Base-by-base conservation (phyloP, 1,140 invertebrate species). In the Sweltsa coloradensis region DNA sequence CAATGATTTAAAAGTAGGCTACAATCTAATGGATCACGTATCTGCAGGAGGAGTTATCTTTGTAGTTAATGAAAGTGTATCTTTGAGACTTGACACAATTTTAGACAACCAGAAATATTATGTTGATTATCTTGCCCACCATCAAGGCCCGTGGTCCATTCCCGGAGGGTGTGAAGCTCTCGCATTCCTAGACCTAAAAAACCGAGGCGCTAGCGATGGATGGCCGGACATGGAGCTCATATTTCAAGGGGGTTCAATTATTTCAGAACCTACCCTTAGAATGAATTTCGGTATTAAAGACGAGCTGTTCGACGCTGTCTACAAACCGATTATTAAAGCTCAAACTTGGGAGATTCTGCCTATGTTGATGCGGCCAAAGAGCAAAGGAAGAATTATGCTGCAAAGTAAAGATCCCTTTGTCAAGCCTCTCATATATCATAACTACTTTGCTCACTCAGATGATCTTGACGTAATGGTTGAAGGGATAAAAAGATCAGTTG, bases 111-210 rank as follows among this genome's bases (percentile, higher is more conserved):
- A 68, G 0, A 53, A 58, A 0, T n/a, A 50, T 51, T 55, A 71
- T 49, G 63, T 47, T 11, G 66, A 64, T 52, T 82, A 60, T 62
- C 62, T 67, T 48, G 66, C 56, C 11, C 57, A 71, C n/a, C 73
- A 70, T 50, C 66, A 67, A 47, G 85, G 85, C 14, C 85, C 85
- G 0, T 57, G 87, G 14, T 78, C 85, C 0, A 70, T 86, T 3
- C 76, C 87, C 0, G 88, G 88, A 14, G 86, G 83, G 0, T 82
- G 81, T 46, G 89, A 93, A 63, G 84, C 79, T 0, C 58, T 90
- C 0, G 74, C 78, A 2, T 90, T 89, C 55, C 67, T 82, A 52
- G 76, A 89, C 51, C 66, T 83, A 6, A 76, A 83, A 52, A 70
- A 81, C 53, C 75, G 75, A 29, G 62, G 72, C 1, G 69, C 77